phyloP scores from a whole-genome alignment of 1,140 invertebrate genomes.

The Rhopalosiphum padi region DNA sequence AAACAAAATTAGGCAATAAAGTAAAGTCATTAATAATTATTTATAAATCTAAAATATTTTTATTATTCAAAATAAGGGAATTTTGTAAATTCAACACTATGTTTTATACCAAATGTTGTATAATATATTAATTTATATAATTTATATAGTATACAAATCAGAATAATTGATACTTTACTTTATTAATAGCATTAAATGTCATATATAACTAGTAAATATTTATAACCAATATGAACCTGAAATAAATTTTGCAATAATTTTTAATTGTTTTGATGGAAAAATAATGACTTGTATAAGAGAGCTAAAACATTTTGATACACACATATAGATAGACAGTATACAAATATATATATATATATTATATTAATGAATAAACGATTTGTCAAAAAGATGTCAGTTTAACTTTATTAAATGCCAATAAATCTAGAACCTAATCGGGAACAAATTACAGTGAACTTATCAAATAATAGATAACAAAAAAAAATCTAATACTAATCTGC shows the following conservation, averaged over 20 bases:
- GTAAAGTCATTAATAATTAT: neutral
- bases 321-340: neutral
- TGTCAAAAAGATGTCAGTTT: slow-evolving; percentile 49
- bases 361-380: neutral
- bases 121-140: too few relatives aligned
- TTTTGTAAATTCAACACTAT: neutral
- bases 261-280: neutral
- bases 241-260: neutral
- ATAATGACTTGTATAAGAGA: neutral
- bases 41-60: neutral
- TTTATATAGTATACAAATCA: neutral
- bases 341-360: neutral
- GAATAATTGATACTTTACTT: neutral
- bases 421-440: slow-evolving; percentile 49
- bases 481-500: slow-evolving; percentile 50
- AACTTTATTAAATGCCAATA: slow-evolving; percentile 57
- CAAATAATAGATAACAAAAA: slow-evolving; percentile 57
- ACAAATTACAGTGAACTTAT: slow-evolving; percentile 57
- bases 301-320: neutral
- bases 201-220: too few relatives aligned
- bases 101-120: neutral
- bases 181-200: neutral
- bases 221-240: too few relatives aligned
- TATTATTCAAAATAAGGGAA: neutral
- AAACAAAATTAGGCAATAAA: neutral